Conservation (phyloP, 2,797 vertebrate genomes). For the Phylloscopus collybita region DNA sequence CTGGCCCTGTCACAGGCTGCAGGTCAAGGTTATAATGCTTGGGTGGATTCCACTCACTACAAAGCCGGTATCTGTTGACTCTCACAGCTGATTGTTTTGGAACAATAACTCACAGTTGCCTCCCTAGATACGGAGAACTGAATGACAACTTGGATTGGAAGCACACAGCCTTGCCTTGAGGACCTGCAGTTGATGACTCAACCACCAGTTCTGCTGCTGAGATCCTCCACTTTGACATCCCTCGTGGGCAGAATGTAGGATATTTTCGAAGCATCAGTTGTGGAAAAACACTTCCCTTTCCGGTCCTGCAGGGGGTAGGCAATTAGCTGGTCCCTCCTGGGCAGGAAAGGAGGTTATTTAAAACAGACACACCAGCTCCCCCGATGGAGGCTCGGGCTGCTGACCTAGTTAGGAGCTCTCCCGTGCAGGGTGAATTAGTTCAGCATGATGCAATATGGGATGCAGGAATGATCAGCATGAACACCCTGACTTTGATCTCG, state of each 20-base stretch:
- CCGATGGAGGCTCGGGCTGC: rapidly evolving
- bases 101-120: neutral
- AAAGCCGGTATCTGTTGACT: neutral
- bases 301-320: neutral
- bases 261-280: neutral
- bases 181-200: neutral
- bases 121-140: neutral
- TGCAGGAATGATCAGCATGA: neutral
- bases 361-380: neutral
- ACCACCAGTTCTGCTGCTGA: neutral
- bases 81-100: slow-evolving; percentile 4
- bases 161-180: neutral
- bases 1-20: neutral
- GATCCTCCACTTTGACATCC: neutral
- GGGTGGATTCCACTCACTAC: neutral
- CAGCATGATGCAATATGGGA: rapidly evolving
- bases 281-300: neutral
- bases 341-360: neutral
- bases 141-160: neutral
- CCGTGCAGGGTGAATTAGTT: neutral
- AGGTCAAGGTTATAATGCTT: neutral
- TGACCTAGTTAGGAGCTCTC: neutral
- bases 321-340: neutral
- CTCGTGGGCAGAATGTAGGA: rapidly evolving
- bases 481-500: neutral